phyloP scores from a whole-genome alignment of 2,888 invertebrate species.

The Vesta saturnalis region DNA sequence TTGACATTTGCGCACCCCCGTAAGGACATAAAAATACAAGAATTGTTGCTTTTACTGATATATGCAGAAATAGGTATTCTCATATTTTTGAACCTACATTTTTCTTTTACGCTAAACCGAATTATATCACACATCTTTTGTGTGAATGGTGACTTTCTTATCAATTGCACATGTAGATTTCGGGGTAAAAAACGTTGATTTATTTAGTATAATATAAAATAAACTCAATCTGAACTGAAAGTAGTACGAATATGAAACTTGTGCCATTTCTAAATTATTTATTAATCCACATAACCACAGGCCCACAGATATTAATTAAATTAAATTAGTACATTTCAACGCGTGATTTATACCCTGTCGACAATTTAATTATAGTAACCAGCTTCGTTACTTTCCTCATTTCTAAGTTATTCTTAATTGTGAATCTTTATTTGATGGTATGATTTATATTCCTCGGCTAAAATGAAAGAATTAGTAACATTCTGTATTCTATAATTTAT shows the following conservation, averaged over 20 bases:
- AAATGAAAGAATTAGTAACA: slow-evolving; percentile 23
- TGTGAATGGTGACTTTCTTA: background rate
- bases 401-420: slow-evolving; percentile 36
- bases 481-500: slow-evolving; percentile 12
- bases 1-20: slow-evolving; percentile 51
- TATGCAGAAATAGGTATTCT: slow-evolving; percentile 52
- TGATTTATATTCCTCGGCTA: slow-evolving; percentile 43
- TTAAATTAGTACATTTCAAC: slow-evolving; percentile 52
- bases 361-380: slow-evolving; percentile 49
- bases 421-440: slow-evolving; percentile 43
- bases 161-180: background rate
- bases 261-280: slow-evolving; percentile 39
- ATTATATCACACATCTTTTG: background rate
- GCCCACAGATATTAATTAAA: slow-evolving; percentile 50
- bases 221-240: background rate
- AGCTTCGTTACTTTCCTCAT: slow-evolving; percentile 43
- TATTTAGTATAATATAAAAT: background rate
- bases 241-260: slow-evolving; percentile 4
- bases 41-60: slow-evolving; percentile 51
- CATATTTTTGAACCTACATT: slow-evolving; percentile 21
- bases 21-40: slow-evolving; percentile 50
- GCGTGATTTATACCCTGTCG: slow-evolving; percentile 50
- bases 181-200: slow-evolving; percentile 8
- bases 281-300: slow-evolving; percentile 45
- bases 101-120: slow-evolving; percentile 13